Evolutionary conservation across 1,140 invertebrate genomes (phyloP).

Genomic region (Drosophila oshimai): DNA sequence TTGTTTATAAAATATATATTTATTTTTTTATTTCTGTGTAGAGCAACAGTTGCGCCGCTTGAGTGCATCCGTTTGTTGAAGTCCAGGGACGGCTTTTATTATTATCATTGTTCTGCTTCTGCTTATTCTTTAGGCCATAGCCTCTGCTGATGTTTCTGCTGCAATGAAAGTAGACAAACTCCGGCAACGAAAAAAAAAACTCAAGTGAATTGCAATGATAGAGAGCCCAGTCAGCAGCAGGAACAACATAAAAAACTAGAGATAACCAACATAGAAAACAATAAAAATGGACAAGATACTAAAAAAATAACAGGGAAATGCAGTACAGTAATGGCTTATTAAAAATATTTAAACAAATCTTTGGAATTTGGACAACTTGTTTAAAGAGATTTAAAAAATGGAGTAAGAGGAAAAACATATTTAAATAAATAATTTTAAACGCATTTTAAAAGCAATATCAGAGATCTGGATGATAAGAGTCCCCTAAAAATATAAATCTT

Average conservation of each 20-base stretch:
- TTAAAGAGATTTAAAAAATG: too few species aligned
- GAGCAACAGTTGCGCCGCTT: constrained; percentile 63
- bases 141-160: constrained; percentile 13
- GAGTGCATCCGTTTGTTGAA: constrained; percentile 63
- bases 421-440: too few species aligned
- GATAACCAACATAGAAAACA: constrained; percentile 27
- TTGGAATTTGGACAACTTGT: background rate
- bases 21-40: background rate
- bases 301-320: constrained; percentile 22
- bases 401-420: too few species aligned
- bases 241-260: constrained; percentile 40
- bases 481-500: too few species aligned
- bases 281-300: constrained; percentile 29
- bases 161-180: constrained; percentile 42
- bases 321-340: constrained; percentile 56
- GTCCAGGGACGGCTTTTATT: constrained; percentile 55
- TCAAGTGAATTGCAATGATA: constrained; percentile 73
- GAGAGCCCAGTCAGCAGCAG: constrained; percentile 37
- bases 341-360: constrained; percentile 21
- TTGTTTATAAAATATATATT: background rate
- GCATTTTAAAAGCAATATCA: too few species aligned
- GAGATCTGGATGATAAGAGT: too few species aligned
- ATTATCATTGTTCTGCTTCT: constrained; percentile 41
- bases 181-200: constrained; percentile 37
- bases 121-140: constrained; percentile 17